Conservation (phyloP, 2,888 invertebrate species). For the Drosophila tripunctata region DNA sequence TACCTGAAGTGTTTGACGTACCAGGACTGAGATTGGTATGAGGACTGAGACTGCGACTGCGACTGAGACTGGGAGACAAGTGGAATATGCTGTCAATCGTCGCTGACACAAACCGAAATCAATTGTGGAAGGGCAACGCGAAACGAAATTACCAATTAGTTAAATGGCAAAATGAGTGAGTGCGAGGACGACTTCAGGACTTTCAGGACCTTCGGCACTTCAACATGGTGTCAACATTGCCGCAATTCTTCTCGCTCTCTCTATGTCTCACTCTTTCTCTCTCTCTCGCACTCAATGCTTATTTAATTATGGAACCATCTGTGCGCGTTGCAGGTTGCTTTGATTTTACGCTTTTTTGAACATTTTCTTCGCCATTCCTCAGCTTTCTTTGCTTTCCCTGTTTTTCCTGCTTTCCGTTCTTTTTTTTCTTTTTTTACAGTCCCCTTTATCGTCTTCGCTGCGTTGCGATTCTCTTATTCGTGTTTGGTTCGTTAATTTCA, state of each 20-base stretch:
- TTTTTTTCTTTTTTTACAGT: constrained; percentile 17
- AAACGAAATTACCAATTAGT: constrained; percentile 76
- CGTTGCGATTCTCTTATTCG: constrained; percentile 63
- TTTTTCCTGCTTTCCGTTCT: constrained; percentile 9
- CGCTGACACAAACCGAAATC: constrained; percentile 73
- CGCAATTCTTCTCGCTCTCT: constrained; percentile 30
- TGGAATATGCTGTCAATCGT: constrained; percentile 60
- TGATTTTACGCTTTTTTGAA: constrained; percentile 80
- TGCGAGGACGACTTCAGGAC: constrained; percentile 28
- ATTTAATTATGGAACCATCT: constrained; percentile 81
- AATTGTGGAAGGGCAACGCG: constrained; percentile 67
- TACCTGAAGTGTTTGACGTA: constrained; percentile 54
- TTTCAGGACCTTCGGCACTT: constrained; percentile 40
- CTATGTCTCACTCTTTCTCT: neutral
- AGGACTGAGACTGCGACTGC: too few relatives aligned
- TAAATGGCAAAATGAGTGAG: constrained; percentile 77
- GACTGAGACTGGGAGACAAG: too few relatives aligned
- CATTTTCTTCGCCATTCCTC: constrained; percentile 35
- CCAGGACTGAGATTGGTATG: constrained; percentile 17
- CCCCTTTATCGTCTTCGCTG: constrained; percentile 13
- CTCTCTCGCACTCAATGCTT: constrained; percentile 56
- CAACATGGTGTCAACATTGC: constrained; percentile 54
- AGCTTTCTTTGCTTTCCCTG: constrained; percentile 18
- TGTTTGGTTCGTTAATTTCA: constrained; percentile 80
- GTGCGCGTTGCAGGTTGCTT: constrained; percentile 77